A percentile compares a stretch with the other conserved stretches of the same genome.
phyloP scores from a whole-genome alignment of 1,140 invertebrate species.

The Lepidotrigona ventralis region DNA sequence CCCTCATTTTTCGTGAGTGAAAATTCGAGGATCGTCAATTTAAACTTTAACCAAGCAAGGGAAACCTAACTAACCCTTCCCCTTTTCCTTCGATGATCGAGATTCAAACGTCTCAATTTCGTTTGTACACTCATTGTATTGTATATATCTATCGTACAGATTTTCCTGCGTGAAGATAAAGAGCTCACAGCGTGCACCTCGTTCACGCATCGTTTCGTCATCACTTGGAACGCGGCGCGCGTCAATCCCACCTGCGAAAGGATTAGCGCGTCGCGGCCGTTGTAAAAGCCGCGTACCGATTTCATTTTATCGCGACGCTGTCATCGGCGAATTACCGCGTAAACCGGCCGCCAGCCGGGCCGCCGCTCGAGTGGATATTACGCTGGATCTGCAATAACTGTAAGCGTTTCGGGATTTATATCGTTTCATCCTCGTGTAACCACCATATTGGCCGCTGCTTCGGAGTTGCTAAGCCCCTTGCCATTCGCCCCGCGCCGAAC shows the following conservation, averaged over 20 bases:
- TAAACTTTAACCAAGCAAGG: too few relatives aligned
- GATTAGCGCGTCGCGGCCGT: slow-evolving; percentile 31
- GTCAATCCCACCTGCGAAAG: not conserved
- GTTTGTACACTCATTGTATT: too few relatives aligned
- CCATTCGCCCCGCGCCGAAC: slow-evolving; percentile 17
- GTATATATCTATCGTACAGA: not conserved
- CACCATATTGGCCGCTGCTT: slow-evolving; percentile 55
- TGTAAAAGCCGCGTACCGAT: slow-evolving; percentile 59
- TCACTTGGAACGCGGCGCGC: not conserved
- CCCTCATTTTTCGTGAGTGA: not conserved
- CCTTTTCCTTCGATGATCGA: too few relatives aligned
- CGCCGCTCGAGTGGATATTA: slow-evolving; percentile 60
- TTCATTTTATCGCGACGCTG: slow-evolving; percentile 62
- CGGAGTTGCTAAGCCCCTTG: slow-evolving; percentile 55
- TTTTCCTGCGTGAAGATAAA: not conserved
- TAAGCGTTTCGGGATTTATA: slow-evolving; percentile 66
- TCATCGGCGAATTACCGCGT: slow-evolving; percentile 65
- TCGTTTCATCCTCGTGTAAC: slow-evolving; percentile 55
- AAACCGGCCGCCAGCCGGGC: slow-evolving; percentile 38
- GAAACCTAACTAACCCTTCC: too few relatives aligned
- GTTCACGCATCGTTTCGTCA: not conserved
- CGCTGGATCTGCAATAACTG: slow-evolving; percentile 62
- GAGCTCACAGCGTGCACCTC: not conserved
- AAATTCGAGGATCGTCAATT: too few relatives aligned
- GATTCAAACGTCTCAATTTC: too few relatives aligned